phyloP scores from a whole-genome alignment of 1,140 invertebrate genomes.

The Pseudomyrmex gracilis region DNA sequence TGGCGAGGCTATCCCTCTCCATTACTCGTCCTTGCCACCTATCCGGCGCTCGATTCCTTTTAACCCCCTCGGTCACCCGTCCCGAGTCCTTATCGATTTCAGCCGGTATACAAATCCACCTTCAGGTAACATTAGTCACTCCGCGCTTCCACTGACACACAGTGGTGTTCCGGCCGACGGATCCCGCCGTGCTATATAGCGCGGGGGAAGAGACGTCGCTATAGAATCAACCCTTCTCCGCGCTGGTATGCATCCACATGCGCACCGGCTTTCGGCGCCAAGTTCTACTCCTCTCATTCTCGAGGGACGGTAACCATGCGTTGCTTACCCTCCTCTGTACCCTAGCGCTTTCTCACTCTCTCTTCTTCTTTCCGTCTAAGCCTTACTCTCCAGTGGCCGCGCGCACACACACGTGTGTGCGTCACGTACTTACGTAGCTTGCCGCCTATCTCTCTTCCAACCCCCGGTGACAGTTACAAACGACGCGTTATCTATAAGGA shows the following conservation, averaged over 20 bases:
- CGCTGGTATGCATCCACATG: constrained; percentile 22
- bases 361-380: constrained; percentile 45
- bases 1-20: constrained; percentile 45
- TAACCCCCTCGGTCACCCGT: constrained; percentile 40
- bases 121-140: constrained; percentile 79
- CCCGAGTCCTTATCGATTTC: constrained; percentile 78
- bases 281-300: constrained; percentile 16
- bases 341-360: constrained; percentile 52
- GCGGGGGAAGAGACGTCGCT: constrained; percentile 53
- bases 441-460: constrained; percentile 48
- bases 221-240: constrained; percentile 61
- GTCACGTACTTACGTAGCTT: constrained; percentile 53
- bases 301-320: background rate
- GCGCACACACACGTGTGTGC: constrained; percentile 14
- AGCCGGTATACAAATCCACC: constrained; percentile 80
- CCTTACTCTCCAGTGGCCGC: constrained; percentile 54
- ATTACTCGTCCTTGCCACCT: constrained; percentile 45
- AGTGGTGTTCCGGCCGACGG: constrained; percentile 61
- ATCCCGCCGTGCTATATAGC: constrained; percentile 62
- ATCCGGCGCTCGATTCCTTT: constrained; percentile 40
- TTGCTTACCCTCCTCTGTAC: constrained; percentile 31
- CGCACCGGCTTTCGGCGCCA: constrained; percentile 37
- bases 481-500: constrained; percentile 83
- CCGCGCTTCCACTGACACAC: constrained; percentile 72
- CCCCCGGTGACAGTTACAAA: constrained; percentile 82